Base-by-base conservation (phyloP, 2,888 invertebrate species). In the Hydroisotoma schaefferi region DNA sequence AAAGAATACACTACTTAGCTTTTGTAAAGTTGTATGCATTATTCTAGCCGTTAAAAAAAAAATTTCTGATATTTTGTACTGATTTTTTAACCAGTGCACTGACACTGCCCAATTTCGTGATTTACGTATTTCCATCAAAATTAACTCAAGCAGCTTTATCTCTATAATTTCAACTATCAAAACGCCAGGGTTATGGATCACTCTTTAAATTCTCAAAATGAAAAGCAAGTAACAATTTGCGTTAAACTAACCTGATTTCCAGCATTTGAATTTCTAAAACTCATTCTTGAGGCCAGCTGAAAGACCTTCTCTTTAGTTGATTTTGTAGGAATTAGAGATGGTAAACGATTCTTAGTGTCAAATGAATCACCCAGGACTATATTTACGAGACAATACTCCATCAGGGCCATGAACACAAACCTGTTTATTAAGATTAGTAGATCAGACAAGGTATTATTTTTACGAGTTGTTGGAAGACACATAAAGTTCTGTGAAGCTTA, bases 311-410 rank as follows among this genome's bases (percentile, higher is more conserved):
- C 68, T 40, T 64, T 66, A 40, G 52, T 60, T 18, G 61, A 56
- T 23, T 40, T 57, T 23, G 59, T 49, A 22, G 51, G 57, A 25
- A 59, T 57, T 2, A 65, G 55, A 5, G 65, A 65, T 0, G 59
- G 54, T 18, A 59, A 48, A 18, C 65, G 56, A 48, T 47, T 26
- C 6, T 27, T 33, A 61, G 49, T 38, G 27, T 83, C 81, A 62
- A 85, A 85, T 0, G 84, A 84, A 73, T 90, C 87, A 12, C 88
- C 87, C 18, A 89, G 81, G 1, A 89, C 87, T 27, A 89, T 90
- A 75, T 92, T 92, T 27, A 93, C 91, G 67, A 92, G 78, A 72
- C 91, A 92, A 76, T 92, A 93, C 76, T 93, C 92, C 92, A 93
- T 93, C 53, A 93, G 77, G 0, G 92, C 92, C 89, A 93, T 88